A percentile compares a stretch with the other conserved stretches of the same genome.
phyloP scores from a whole-genome alignment of 2,888 invertebrate genomes.

The Pheosia gnoma region DNA sequence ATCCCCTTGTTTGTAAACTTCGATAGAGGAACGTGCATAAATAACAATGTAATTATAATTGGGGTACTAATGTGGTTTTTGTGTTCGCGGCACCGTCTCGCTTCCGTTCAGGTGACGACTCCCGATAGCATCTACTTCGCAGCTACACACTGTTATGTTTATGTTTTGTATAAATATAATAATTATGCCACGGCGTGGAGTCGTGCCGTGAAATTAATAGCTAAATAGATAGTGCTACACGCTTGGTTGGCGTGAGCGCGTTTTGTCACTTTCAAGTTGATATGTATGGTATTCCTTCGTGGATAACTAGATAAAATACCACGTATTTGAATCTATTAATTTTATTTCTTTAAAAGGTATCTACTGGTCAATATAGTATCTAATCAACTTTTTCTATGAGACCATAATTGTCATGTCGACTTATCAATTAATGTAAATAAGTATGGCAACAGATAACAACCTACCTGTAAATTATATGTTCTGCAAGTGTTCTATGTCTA shows the following conservation, averaged over 20 bases:
- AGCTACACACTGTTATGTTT: slow-evolving; percentile 12
- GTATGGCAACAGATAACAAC: too few species aligned
- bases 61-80: slow-evolving; percentile 78
- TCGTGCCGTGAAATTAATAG: slow-evolving; percentile 60
- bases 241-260: slow-evolving; percentile 40
- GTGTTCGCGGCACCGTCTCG: slow-evolving; percentile 61
- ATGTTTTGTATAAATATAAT: slow-evolving; percentile 36
- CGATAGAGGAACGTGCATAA: slow-evolving; percentile 52
- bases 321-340: too few species aligned
- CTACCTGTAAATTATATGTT: too few species aligned
- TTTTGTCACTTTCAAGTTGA: slow-evolving; percentile 8
- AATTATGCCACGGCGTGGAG: slow-evolving; percentile 33
- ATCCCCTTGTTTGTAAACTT: slow-evolving; percentile 44
- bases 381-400: too few species aligned
- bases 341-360: too few species aligned
- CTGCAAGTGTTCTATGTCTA: too few species aligned
- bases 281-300: slow-evolving; percentile 24
- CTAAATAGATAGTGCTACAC: slow-evolving; percentile 54
- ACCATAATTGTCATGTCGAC: too few species aligned
- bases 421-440: too few species aligned
- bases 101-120: slow-evolving; percentile 80
- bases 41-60: slow-evolving; percentile 56
- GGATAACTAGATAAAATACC: background rate
- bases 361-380: too few species aligned
- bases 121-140: slow-evolving; percentile 62